Evolutionary conservation across 2,113 vertebrate species (phyloP).

Genomic region (Myrmecobius fasciatus): DNA sequence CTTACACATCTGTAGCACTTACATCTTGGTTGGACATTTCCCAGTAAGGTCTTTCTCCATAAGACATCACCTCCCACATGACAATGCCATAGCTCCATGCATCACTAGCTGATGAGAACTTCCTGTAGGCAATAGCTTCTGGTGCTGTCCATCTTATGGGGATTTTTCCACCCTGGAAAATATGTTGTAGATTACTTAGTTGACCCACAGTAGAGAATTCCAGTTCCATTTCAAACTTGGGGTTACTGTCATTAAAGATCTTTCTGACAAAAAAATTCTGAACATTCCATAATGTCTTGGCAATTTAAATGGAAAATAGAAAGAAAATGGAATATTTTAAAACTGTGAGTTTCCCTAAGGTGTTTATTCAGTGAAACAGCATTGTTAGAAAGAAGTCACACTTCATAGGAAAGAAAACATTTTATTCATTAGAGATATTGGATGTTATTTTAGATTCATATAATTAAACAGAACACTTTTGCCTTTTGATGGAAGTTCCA

Average conservation of each 20-base stretch:
- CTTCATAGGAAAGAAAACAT: conserved; percentile 70
- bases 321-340: conserved; percentile 37
- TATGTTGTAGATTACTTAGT: not conserved
- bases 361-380: conserved; percentile 55
- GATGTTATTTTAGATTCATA: conserved; percentile 75
- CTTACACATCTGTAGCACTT: conserved; percentile 78
- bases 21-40: conserved; percentile 99
- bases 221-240: not conserved
- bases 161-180: conserved; percentile 95
- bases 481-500: conserved; percentile 67
- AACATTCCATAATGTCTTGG: not conserved
- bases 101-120: conserved; percentile 96
- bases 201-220: not conserved
- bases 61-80: conserved; percentile 99
- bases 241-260: conserved; percentile 15
- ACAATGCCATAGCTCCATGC: conserved; percentile 98
- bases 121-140: conserved; percentile 95
- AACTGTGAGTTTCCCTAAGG: conserved; percentile 43
- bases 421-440: conserved; percentile 72
- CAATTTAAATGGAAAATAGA: conserved; percentile 63
- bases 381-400: conserved; percentile 55
- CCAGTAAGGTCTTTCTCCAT: conserved; percentile 96
- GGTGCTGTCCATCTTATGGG: conserved; percentile 97
- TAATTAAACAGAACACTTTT: conserved; percentile 61
- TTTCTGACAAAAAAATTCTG: conserved; percentile 5